Evolutionary conservation across 2,888 invertebrate genomes (phyloP).

Genomic region (Saturnia pavonia): DNA sequence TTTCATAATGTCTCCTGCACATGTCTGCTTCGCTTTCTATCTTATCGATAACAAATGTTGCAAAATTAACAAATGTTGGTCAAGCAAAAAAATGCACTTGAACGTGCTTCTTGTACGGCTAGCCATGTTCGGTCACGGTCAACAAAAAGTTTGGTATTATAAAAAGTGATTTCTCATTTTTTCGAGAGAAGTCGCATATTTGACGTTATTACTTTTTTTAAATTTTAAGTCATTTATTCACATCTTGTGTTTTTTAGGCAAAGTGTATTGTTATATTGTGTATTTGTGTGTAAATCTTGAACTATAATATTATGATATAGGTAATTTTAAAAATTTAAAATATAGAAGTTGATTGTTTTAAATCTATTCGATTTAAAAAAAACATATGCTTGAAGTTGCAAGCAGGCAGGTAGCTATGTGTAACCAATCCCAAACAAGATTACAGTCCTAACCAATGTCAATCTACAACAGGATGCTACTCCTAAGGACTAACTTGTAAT

Average conservation of each 20-base stretch:
- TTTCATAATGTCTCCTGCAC: slow-evolving; percentile 8
- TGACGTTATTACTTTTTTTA: neutral
- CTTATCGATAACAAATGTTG: slow-evolving; percentile 8
- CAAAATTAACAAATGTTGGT: slow-evolving; percentile 11
- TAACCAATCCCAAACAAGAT: neutral
- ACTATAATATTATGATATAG: too few species aligned
- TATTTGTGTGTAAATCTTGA: too few species aligned
- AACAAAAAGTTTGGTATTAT: neutral
- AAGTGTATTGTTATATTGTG: too few species aligned
- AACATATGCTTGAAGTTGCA: neutral
- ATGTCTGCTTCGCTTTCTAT: slow-evolving; percentile 6
- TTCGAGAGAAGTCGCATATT: neutral
- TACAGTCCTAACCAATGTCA: neutral
- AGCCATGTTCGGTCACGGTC: neutral
- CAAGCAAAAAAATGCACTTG: slow-evolving; percentile 4
- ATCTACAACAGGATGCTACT: neutral
- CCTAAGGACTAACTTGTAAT: neutral
- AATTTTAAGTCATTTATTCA: neutral
- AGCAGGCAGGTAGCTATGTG: neutral
- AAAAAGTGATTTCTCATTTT: neutral
- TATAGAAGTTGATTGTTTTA: too few species aligned
- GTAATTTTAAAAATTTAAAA: too few species aligned
- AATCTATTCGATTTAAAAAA: too few species aligned
- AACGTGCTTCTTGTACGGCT: neutral
- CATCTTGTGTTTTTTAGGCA: too few species aligned